Evolutionary conservation across 1,140 invertebrate species (phyloP).

Genomic region (Cardiocondyla obscurior): DNA sequence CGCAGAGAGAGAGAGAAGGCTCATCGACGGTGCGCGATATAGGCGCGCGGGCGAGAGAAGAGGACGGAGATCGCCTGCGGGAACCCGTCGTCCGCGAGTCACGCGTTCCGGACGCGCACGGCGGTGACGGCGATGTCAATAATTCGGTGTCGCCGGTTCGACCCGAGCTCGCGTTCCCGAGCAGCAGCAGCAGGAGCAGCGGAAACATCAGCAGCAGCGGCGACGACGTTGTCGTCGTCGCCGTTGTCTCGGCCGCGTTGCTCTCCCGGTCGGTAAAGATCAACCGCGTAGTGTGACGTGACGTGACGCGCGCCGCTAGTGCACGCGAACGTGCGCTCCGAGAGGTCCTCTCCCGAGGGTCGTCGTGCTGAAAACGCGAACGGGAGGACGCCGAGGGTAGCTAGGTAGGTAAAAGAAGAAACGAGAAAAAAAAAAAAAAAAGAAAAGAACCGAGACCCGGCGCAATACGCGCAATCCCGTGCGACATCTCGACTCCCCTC

Average conservation of each 20-base stretch:
- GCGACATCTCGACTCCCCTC: neutral
- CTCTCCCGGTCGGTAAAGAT: conserved; percentile 46
- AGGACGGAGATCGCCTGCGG: neutral
- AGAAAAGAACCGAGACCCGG: neutral
- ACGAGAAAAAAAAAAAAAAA: neutral
- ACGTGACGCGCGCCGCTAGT: neutral
- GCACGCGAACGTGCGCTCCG: conserved; percentile 7
- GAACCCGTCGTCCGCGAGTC: conserved; percentile 12
- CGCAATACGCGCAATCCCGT: neutral
- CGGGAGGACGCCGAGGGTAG: neutral
- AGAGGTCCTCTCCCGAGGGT: neutral
- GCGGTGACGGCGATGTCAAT: conserved; percentile 75
- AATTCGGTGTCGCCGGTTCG: conserved; percentile 62
- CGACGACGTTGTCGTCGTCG: neutral
- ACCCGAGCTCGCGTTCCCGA: neutral
- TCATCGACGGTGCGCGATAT: conserved; percentile 4
- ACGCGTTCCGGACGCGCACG: conserved; percentile 40
- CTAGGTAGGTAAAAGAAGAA: neutral
- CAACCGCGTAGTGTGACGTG: conserved; percentile 13
- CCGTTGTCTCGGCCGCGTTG: neutral
- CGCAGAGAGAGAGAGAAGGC: conserved; percentile 13
- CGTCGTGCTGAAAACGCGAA: neutral
- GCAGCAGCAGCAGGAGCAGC: neutral
- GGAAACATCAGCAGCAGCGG: neutral
- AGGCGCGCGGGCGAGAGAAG: neutral